Base-by-base conservation (phyloP, 2,113 vertebrate genomes). In the Psittacula cyanocephala region DNA sequence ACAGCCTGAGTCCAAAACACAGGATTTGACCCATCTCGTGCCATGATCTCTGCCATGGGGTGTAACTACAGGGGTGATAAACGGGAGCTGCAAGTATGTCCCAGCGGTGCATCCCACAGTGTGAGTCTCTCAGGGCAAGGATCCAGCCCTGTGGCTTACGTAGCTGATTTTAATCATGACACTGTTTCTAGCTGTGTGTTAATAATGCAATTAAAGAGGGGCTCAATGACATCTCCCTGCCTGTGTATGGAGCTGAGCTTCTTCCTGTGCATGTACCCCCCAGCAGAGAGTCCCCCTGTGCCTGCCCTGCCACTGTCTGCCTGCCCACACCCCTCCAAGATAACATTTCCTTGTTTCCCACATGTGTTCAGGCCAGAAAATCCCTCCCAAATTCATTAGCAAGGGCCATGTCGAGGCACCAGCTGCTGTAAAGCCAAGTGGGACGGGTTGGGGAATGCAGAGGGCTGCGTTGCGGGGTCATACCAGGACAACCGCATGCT, bases 281-380 rank as follows among this genome's bases (percentile, higher is more conserved):
- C 0, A n/a, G 0, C 35, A 25, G 44, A 3, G 12, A 44, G 16
- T 35, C 17, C 39, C 28, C 72, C 23, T 1, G 0, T 77, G 89
- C 77, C 53, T 4, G 50, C 35, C 60, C 53, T 9, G 53, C 44
- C 1, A 1, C 81, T 55, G 82, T 31, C 84, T 1, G 0, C 70
- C 55, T 27, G 49, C 81, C 72, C 10, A 1, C 3, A 0, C 37
- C 64, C 37, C 69, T 75, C 63, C 80, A 6, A 4, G 35, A 31
- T 43, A 33, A 13, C 29, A 4, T 79, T 13, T 68, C 31, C 65
- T 29, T 6, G 20, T 8, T 76, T 50, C 80, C 50, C 59, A 49
- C 33, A 17, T 23, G 17, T 52, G 83, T 65, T 72, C 83, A 25
- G 53, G 52, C 68, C 0, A 3, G 68, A 53, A 95, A 65, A 88